Evolutionary conservation across 2,888 invertebrate genomes (phyloP).

Genomic region (Macrophya annulata): DNA sequence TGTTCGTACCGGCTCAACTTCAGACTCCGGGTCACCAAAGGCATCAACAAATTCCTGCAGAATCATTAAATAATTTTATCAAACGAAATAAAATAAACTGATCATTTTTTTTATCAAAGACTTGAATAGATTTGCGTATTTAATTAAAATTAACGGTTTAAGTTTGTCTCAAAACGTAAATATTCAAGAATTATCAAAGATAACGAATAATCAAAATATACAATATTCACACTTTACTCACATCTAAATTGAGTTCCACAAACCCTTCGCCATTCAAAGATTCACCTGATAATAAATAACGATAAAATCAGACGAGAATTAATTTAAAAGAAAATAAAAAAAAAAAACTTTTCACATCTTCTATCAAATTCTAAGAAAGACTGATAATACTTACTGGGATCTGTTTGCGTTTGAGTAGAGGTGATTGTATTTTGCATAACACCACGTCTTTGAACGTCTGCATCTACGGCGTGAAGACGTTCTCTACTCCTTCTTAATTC

Average conservation of each 20-base stretch:
- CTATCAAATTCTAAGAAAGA: not conserved
- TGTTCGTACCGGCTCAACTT: conserved; percentile 65
- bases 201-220: conserved; percentile 3
- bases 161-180: too few relatives aligned
- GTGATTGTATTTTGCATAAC: conserved; percentile 64
- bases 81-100: not conserved
- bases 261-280: conserved; percentile 54
- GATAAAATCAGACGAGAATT: conserved; percentile 41
- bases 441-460: conserved; percentile 73
- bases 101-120: not conserved
- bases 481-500: conserved; percentile 88
- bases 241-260: conserved; percentile 64
- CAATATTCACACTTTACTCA: conserved; percentile 53
- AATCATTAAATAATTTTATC: conserved; percentile 41
- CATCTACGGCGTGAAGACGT: conserved; percentile 84
- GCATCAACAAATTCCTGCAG: conserved; percentile 78
- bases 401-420: conserved; percentile 70
- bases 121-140: not conserved
- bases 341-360: not conserved
- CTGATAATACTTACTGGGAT: conserved; percentile 65
- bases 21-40: conserved; percentile 70
- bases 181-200: not conserved
- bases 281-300: conserved; percentile 55
- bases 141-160: too few relatives aligned
- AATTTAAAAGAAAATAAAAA: not conserved